Evolutionary conservation across 2,888 invertebrate genomes (phyloP).

Genomic region (Eupithecia dodoneata): DNA sequence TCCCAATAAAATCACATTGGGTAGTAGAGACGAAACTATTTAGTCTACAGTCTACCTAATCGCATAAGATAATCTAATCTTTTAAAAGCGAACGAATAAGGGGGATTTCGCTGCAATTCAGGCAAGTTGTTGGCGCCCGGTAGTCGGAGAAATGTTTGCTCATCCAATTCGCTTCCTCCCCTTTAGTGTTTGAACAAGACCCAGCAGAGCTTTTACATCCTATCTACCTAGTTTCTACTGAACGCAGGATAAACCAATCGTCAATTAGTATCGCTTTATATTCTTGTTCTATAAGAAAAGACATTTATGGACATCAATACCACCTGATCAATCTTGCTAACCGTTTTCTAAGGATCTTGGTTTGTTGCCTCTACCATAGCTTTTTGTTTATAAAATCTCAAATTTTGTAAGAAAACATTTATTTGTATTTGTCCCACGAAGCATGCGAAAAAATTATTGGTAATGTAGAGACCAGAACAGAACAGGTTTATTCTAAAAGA

Average conservation of each 20-base stretch:
- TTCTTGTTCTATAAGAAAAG: too few species aligned
- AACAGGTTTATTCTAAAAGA: too few species aligned
- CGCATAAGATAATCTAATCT: not conserved
- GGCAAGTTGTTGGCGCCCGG: slow-evolving; percentile 54
- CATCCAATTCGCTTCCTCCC: slow-evolving; percentile 59
- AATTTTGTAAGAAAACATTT: too few species aligned
- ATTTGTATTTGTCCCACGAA: too few species aligned
- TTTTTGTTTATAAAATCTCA: too few species aligned
- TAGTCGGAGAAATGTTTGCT: slow-evolving; percentile 60
- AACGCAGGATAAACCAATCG: not conserved
- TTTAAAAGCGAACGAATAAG: slow-evolving; percentile 16
- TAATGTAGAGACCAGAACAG: too few species aligned
- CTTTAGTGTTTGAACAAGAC: slow-evolving; percentile 54
- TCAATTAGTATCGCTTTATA: too few species aligned
- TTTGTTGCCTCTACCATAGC: too few species aligned
- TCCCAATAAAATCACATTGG: not conserved
- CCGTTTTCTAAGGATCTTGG: too few species aligned
- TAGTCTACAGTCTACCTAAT: not conserved
- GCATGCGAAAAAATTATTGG: too few species aligned
- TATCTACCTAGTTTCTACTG: slow-evolving; percentile 22
- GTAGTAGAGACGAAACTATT: not conserved
- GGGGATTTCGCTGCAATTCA: slow-evolving; percentile 36
- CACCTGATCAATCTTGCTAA: too few species aligned
- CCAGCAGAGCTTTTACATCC: slow-evolving; percentile 47
- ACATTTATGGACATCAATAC: too few species aligned